Conservation (phyloP, 2,888 invertebrate species). For the Spilosoma lubricipeda region DNA sequence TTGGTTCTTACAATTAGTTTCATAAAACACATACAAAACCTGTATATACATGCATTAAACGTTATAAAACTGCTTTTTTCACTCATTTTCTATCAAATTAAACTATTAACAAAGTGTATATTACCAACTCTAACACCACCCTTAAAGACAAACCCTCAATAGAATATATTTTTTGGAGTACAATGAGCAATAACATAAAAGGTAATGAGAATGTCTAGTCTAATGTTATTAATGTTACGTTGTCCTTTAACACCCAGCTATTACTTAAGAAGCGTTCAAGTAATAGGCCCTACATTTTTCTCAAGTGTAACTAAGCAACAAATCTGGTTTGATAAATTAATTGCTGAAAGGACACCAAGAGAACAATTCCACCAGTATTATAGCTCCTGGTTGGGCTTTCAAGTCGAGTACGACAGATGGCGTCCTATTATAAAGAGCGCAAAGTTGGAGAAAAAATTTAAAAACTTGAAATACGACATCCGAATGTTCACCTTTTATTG, state of each 20-base stretch:
- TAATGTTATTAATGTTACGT: neutral
- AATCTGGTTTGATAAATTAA: constrained; percentile 49
- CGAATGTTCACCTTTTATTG: constrained; percentile 72
- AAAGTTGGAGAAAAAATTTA: constrained; percentile 59
- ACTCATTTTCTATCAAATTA: neutral
- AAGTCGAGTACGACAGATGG: constrained; percentile 61
- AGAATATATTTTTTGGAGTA: neutral
- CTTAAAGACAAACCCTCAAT: neutral
- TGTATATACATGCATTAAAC: neutral
- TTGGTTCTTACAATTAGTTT: too few species aligned
- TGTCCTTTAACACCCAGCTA: constrained; percentile 9
- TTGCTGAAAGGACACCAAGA: constrained; percentile 53
- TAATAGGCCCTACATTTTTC: constrained; percentile 39
- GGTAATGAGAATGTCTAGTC: neutral
- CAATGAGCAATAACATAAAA: neutral
- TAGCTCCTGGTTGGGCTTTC: constrained; percentile 51
- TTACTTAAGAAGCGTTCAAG: constrained; percentile 25
- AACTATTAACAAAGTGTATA: neutral
- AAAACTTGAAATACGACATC: constrained; percentile 74
- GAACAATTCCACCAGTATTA: constrained; percentile 55
- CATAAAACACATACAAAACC: too few species aligned
- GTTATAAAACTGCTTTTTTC: neutral
- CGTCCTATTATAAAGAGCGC: constrained; percentile 49
- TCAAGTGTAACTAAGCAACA: constrained; percentile 33
- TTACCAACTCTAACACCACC: neutral